phyloP scores from a whole-genome alignment of 2,888 invertebrate genomes.

The Sthenelais limicola region DNA sequence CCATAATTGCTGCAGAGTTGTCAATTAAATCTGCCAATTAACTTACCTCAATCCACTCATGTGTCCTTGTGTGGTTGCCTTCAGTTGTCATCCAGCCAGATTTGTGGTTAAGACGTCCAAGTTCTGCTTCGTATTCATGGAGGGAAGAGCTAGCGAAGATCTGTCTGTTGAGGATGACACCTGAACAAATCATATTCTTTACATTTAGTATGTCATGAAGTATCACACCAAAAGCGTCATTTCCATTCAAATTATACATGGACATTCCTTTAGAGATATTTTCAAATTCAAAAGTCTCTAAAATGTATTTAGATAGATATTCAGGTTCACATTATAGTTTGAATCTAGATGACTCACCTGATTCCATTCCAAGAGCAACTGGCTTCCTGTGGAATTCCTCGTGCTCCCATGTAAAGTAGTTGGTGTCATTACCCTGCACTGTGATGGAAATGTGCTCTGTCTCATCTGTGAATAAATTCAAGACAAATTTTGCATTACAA shows the following conservation, averaged over 20 bases:
- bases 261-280: not conserved
- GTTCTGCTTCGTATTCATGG: not conserved
- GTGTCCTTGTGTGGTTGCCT: conserved; percentile 3
- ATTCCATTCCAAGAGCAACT: conserved; percentile 37
- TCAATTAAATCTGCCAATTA: not conserved
- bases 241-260: not conserved
- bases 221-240: no score
- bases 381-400: conserved; percentile 33
- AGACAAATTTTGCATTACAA: no score
- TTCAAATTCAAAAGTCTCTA: not conserved
- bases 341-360: conserved; percentile 4
- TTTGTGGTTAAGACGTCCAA: conserved; percentile 31
- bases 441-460: conserved; percentile 35
- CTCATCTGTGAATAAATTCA: conserved; percentile 10
- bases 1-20: no score
- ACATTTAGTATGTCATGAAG: not conserved
- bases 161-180: conserved; percentile 37
- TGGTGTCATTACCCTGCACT: conserved; percentile 25
- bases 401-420: conserved; percentile 37
- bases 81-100: conserved; percentile 29
- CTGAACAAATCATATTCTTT: not conserved
- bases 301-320: no score
- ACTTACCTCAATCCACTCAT: conserved; percentile 26
- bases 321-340: not conserved
- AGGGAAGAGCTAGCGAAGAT: conserved; percentile 18